A percentile compares a stretch with the other conserved stretches of the same genome.
These are phyloP conservation scores for rabbit (Oryctolagus cuniculus) DNA, from an alignment of 2,113 vertebrate genomes.

Conservation along the genomic window DNA sequence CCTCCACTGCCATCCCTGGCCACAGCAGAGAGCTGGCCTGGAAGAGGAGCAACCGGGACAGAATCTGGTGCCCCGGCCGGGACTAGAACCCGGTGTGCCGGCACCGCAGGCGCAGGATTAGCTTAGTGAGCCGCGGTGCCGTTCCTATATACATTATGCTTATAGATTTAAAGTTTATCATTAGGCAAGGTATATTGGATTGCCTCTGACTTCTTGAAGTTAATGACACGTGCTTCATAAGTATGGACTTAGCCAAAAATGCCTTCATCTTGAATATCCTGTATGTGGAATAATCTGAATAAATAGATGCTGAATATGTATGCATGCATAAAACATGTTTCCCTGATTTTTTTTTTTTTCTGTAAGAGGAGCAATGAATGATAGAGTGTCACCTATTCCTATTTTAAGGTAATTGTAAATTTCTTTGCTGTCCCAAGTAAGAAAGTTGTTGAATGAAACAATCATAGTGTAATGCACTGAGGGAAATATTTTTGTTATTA, in stretches of 20 bases:
- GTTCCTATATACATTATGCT: background rate
- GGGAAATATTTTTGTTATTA: conserved; percentile 12
- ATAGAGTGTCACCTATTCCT: background rate
- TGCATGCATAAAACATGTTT: background rate
- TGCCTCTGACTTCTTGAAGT: background rate
- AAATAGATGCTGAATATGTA: background rate
- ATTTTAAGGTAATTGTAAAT: background rate
- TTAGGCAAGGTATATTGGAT: background rate
- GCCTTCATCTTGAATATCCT: background rate
- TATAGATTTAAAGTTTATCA: background rate
- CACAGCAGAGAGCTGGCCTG: too few relatives aligned
- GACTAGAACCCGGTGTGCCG: too few relatives aligned
- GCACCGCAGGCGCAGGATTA: too few relatives aligned
- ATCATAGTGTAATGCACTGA: background rate
- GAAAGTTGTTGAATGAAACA: background rate
- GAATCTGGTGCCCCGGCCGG: too few relatives aligned
- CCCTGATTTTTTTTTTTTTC: background rate
- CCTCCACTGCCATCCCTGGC: too few relatives aligned
- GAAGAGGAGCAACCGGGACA: too few relatives aligned
- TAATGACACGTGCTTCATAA: background rate
- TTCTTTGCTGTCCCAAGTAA: background rate
- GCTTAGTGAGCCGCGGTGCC: too few relatives aligned
- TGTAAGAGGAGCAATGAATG: background rate
- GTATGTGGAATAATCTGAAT: background rate
- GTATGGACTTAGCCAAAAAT: background rate